Evolutionary conservation across 2,888 invertebrate species (phyloP).

Genomic region (Drosophila histrio): DNA sequence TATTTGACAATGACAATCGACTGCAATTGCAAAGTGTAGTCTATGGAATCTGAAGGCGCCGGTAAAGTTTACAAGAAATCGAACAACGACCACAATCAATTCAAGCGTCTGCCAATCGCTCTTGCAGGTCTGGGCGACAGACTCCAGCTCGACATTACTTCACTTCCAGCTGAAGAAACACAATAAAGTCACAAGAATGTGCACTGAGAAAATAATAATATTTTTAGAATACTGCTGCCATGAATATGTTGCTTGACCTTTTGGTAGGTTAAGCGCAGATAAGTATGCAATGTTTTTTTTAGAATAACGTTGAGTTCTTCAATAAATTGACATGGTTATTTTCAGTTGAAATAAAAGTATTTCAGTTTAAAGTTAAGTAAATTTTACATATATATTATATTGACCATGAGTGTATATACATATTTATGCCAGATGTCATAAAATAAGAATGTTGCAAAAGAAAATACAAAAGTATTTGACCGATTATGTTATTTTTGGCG

Average conservation of each 20-base stretch:
- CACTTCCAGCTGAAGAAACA: conserved; percentile 19
- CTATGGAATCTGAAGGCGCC: conserved; percentile 39
- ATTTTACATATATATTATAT: background rate
- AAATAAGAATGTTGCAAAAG: background rate
- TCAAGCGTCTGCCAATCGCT: conserved; percentile 19
- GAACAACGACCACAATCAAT: conserved; percentile 41
- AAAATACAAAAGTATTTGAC: background rate
- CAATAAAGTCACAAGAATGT: background rate
- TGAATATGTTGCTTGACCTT: background rate
- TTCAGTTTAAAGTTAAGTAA: background rate
- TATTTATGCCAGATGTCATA: background rate
- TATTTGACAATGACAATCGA: background rate
- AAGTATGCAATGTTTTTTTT: background rate
- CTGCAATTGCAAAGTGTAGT: conserved; percentile 12
- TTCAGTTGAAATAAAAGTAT: no score
- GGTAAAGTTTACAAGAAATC: conserved; percentile 22
- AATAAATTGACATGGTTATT: no score
- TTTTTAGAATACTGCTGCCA: background rate
- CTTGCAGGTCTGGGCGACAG: background rate
- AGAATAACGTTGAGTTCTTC: background rate
- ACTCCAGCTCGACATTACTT: conserved; percentile 28
- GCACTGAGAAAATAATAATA: background rate
- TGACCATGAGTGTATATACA: background rate
- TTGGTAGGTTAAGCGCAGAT: background rate
- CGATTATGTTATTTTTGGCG: conserved; percentile 29